Percentiles rank a stretch among this genome's conserved stretches.
These are phyloP conservation scores for Polypedilum pembai DNA, from an alignment of 1,140 invertebrate genomes.

Conservation along the genomic window DNA sequence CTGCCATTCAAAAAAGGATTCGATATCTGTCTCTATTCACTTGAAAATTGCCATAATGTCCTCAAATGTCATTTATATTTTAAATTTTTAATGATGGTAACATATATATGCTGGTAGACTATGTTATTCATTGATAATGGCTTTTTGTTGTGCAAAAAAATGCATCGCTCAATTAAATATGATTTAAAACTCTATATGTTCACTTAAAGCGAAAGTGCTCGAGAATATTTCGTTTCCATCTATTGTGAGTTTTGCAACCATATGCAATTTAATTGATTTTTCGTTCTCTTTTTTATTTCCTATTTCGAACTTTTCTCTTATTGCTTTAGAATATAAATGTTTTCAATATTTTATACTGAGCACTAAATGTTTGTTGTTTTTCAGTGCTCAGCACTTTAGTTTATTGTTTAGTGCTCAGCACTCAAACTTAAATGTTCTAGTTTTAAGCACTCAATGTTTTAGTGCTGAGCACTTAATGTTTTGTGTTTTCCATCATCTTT, in stretches of 20 bases:
- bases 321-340: no score
- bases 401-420: no score
- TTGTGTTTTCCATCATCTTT: no score
- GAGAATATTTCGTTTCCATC: background rate
- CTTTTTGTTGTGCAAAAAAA: background rate
- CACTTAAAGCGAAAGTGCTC: background rate
- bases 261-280: conserved; percentile 12
- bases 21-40: background rate
- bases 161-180: background rate
- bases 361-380: no score
- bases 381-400: no score
- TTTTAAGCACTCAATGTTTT: no score
- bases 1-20: background rate
- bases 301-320: no score
- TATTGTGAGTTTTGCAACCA: conserved; percentile 1
- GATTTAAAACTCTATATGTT: background rate
- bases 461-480: no score
- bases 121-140: background rate
- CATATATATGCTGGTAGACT: background rate
- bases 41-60: background rate
- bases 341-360: no score
- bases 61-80: background rate
- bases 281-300: background rate
- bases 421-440: no score
- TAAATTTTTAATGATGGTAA: conserved; percentile 9